Percentiles rank a stretch among this genome's conserved stretches.
Conservation (phyloP, 1,140 invertebrate genomes). For the Drosophila fuyamai region DNA sequence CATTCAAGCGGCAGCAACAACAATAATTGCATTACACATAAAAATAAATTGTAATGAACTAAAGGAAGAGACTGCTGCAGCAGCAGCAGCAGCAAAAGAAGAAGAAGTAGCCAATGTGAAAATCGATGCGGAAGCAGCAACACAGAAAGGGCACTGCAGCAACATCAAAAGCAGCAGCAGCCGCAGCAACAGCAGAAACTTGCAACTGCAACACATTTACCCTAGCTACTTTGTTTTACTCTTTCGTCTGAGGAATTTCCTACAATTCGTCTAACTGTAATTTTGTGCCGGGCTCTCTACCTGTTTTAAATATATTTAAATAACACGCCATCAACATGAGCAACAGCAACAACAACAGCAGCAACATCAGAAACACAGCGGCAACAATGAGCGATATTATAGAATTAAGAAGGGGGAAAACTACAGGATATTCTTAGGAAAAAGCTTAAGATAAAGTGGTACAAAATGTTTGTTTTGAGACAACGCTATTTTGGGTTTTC, state of each 20-base stretch:
- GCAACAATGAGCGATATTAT: constrained; percentile 3
- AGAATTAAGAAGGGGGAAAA: background rate
- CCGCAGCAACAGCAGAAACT: constrained; percentile 22
- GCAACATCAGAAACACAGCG: constrained; percentile 8
- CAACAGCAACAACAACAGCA: constrained; percentile 31
- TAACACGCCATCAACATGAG: constrained; percentile 56
- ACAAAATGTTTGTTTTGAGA: too few relatives aligned
- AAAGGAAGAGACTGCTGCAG: constrained; percentile 63
- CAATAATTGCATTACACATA: constrained; percentile 83
- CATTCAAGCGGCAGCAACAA: constrained; percentile 54
- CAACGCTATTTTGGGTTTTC: too few relatives aligned
- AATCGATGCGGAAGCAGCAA: constrained; percentile 79
- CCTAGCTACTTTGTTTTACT: constrained; percentile 46
- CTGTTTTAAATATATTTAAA: constrained; percentile 59
- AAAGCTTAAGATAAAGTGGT: background rate
- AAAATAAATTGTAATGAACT: constrained; percentile 83
- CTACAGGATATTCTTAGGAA: background rate
- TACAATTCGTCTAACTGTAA: constrained; percentile 53
- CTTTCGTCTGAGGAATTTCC: constrained; percentile 34
- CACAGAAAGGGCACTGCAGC: constrained; percentile 32
- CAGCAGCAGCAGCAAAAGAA: constrained; percentile 25
- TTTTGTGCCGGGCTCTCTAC: constrained; percentile 18
- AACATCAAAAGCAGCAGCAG: constrained; percentile 7
- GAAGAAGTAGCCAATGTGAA: constrained; percentile 65
- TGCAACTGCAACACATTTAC: background rate